Conservation (phyloP, 2,113 vertebrate genomes). For the Apteryx mantelli region DNA sequence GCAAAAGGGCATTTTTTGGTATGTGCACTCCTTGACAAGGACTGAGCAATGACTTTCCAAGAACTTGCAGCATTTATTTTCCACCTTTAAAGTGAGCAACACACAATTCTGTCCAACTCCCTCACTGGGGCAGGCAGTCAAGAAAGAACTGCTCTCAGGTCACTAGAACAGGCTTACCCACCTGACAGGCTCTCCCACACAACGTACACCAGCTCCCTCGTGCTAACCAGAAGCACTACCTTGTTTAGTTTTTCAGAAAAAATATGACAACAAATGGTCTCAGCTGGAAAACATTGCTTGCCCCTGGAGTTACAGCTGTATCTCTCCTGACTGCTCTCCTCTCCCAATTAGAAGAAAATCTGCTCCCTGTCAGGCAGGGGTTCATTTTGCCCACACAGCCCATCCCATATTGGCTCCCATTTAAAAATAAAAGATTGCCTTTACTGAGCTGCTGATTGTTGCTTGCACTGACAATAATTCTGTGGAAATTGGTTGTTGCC, state of each 20-base stretch:
- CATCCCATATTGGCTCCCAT: constrained; percentile 5
- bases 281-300: neutral
- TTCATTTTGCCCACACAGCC: constrained; percentile 21
- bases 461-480: constrained; percentile 63
- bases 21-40: neutral
- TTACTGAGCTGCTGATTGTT: constrained; percentile 51
- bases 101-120: neutral
- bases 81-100: neutral
- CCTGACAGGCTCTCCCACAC: accelerated
- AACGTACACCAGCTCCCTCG: neutral
- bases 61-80: neutral
- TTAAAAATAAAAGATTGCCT: constrained; percentile 68
- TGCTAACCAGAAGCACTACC: neutral
- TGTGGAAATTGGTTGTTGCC: constrained; percentile 64
- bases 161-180: neutral
- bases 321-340: neutral
- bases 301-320: neutral
- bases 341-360: constrained; percentile 61
- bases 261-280: constrained; percentile 33
- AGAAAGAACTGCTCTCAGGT: neutral
- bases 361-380: constrained; percentile 44
- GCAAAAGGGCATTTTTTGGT: neutral
- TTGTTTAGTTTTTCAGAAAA: neutral
- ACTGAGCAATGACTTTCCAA: neutral
- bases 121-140: accelerated